Percentiles rank a stretch among this genome's conserved stretches.
These are phyloP conservation scores for Temnothorax unifasciatus DNA, from an alignment of 2,888 invertebrate species.

Conservation along the genomic window DNA sequence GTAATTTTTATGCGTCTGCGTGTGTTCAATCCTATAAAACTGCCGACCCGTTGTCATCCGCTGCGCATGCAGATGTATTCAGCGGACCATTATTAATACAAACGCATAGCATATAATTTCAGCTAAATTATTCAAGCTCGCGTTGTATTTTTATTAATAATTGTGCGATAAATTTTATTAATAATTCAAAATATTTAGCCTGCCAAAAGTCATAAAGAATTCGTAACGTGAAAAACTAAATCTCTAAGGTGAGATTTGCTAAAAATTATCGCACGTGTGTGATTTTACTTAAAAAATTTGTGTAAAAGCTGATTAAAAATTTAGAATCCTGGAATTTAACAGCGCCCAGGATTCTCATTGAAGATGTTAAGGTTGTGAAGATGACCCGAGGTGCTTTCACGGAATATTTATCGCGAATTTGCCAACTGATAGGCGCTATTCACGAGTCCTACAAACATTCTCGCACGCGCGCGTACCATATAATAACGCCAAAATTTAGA, in stretches of 20 bases:
- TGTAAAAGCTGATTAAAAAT: not conserved
- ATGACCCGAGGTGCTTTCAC: conserved; percentile 15
- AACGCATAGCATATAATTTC: not conserved
- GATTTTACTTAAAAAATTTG: not conserved
- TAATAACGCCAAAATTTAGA: conserved; percentile 9
- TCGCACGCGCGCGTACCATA: not conserved
- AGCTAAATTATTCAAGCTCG: not conserved
- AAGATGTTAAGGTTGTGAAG: not conserved
- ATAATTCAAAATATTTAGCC: not conserved
- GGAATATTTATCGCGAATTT: conserved; percentile 30
- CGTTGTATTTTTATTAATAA: not conserved
- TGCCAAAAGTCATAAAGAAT: not conserved
- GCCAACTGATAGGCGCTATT: not conserved
- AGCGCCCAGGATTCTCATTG: too few relatives aligned
- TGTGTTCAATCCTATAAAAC: conserved; percentile 40
- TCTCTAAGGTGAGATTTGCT: not conserved
- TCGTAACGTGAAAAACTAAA: not conserved
- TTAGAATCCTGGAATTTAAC: not conserved
- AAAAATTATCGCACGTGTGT: not conserved
- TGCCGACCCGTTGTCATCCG: conserved; percentile 5
- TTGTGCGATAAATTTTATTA: not conserved
- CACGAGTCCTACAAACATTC: conserved; percentile 18
- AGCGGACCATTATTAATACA: conserved; percentile 24
- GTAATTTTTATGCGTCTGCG: conserved; percentile 30
- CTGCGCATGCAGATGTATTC: conserved; percentile 6